These are phyloP conservation scores for Centropus unirufus DNA, from an alignment of 2,113 vertebrate species.

Conservation along the genomic window DNA sequence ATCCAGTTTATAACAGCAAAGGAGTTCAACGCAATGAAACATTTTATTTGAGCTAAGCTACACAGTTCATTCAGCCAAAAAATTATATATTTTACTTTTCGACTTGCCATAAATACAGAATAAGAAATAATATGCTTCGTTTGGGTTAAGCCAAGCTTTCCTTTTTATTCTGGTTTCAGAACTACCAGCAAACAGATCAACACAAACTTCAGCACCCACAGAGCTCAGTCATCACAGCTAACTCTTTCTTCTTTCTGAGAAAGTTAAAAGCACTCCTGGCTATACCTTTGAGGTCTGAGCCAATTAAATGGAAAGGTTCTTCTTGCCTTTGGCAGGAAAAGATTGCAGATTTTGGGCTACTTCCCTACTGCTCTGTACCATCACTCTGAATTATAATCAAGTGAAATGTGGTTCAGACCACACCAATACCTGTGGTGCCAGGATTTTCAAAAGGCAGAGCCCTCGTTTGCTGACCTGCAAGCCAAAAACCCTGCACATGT, in stretches of 20 bases:
- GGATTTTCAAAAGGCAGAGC: background rate
- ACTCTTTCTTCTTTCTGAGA: background rate
- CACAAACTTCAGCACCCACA: background rate
- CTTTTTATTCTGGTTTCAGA: background rate
- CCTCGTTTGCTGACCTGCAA: background rate
- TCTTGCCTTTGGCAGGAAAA: conserved; percentile 21
- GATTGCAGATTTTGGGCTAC: background rate
- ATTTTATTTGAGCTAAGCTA: background rate
- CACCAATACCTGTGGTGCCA: background rate
- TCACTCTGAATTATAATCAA: conserved; percentile 5
- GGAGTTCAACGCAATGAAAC: background rate
- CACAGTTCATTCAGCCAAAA: background rate
- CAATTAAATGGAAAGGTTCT: background rate
- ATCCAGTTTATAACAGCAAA: background rate
- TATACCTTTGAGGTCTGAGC: background rate
- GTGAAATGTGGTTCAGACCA: background rate
- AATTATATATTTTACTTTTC: background rate
- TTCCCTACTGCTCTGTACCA: background rate
- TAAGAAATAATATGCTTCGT: background rate
- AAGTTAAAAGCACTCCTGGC: conserved; percentile 26
- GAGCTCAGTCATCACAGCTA: background rate
- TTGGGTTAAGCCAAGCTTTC: background rate
- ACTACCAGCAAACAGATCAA: background rate
- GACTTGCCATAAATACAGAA: background rate
- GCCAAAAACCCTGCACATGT: background rate